Conservation (phyloP, 1,140 invertebrate species). For the Temnothorax nylanderi region DNA sequence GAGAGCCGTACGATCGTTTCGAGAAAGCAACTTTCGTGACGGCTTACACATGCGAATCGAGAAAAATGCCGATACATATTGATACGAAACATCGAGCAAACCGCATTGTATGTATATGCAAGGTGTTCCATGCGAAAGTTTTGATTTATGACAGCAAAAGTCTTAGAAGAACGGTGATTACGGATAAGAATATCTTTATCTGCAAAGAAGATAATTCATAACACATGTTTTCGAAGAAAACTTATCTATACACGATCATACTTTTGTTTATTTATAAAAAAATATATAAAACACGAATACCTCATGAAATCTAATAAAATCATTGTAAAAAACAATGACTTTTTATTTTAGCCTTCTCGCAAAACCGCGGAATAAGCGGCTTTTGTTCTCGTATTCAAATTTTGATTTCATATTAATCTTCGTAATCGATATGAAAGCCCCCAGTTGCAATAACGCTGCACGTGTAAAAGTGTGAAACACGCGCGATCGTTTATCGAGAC, state of each 20-base stretch:
- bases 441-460: background rate
- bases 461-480: constrained; percentile 28
- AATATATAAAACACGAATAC: background rate
- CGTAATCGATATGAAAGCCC: background rate
- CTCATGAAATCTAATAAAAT: background rate
- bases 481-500: constrained; percentile 63
- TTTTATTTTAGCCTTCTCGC: background rate
- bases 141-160: background rate
- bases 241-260: background rate
- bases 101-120: background rate
- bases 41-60: background rate
- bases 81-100: too few species aligned
- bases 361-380: background rate
- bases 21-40: constrained; percentile 15
- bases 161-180: background rate
- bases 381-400: constrained; percentile 4
- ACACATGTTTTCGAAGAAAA: background rate
- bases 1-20: background rate
- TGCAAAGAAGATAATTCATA: background rate
- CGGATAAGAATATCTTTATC: background rate
- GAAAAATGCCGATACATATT: background rate
- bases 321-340: background rate
- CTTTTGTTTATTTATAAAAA: background rate
- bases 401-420: constrained; percentile 38
- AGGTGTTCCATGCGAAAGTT: background rate